Evolutionary conservation across 2,888 invertebrate genomes (phyloP), one percentile per base, ranked within the genome.

Genomic region (Hypsopygia costalis): DNA sequence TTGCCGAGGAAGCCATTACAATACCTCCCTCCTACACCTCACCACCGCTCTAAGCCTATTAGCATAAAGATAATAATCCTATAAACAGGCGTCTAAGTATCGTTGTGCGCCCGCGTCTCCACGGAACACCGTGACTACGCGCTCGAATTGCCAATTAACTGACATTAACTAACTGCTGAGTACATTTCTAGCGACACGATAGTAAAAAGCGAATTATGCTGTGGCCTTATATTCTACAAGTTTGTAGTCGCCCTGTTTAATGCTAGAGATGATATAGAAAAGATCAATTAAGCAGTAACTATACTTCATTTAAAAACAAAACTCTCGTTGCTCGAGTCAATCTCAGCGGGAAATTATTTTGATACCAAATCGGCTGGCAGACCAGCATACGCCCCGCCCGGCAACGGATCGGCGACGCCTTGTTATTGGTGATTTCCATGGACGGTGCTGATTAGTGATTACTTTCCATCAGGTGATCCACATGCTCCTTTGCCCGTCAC

Each of bases 101-200:
- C 20, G 21, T 35, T 30, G 25, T 28, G 21, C 21, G 25, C 35
- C 36, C 41, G 35, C 37, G 41, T 41, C 37, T 42, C 46, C 47
- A 43, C 41, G 37, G 46, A 42, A 44, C 51, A 51, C 61, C 63
- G 68, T 67, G 69, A 69, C 66, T 62, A 42, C 49, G 54, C 56
- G 58, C 62, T 62, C 62, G 68, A 62, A 66, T 67, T 62, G 63
- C 62, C 68, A 69, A 68, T 67, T 67, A 68, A 64, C 59, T 56
- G 56, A 58, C 63, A 64, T 62, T 66, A 61, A 63, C 57, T 58
- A 58, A 57, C 61, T 58, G 47, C 61, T 49, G 61, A 54, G 51
- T 52, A 53, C 60, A 58, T 62, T 58, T 58, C 62, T 58, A 49
- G 54, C 46, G 49, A 51, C 43, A 46, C 51, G 54, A 52, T 50